These are phyloP conservation scores for Myotis yumanensis DNA, from an alignment of 2,113 vertebrate genomes.

Conservation along the genomic window DNA sequence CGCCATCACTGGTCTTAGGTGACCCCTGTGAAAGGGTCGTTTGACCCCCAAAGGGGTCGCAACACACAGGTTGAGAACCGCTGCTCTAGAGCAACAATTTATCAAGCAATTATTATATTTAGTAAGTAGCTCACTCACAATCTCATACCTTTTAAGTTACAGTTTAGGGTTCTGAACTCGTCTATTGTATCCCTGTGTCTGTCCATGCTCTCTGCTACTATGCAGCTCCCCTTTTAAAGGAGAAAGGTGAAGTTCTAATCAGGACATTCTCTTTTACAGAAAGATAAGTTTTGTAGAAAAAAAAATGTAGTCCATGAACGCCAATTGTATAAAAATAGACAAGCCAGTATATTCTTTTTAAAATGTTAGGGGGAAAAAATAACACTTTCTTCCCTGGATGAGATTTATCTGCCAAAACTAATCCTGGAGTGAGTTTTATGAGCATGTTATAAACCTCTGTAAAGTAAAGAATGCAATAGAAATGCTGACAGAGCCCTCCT, in stretches of 20 bases:
- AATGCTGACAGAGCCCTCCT: slow-evolving; percentile 55
- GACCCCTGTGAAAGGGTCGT: too few species aligned
- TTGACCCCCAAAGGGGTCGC: too few species aligned
- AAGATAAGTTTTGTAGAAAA: not conserved
- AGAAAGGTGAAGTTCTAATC: not conserved
- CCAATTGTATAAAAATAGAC: not conserved
- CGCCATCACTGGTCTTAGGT: too few species aligned
- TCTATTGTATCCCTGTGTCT: not conserved
- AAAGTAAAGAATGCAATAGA: slow-evolving; percentile 49
- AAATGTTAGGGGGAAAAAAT: not conserved
- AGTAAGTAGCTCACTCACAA: not conserved
- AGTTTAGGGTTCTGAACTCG: not conserved
- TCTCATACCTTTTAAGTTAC: not conserved
- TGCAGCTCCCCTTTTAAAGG: not conserved
- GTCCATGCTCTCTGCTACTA: not conserved
- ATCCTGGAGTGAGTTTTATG: slow-evolving; percentile 59
- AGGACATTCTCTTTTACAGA: not conserved
- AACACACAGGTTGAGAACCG: too few species aligned
- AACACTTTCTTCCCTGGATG: slow-evolving; percentile 31
- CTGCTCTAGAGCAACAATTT: not conserved
- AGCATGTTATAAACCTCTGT: slow-evolving; percentile 45
- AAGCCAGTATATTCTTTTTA: not conserved
- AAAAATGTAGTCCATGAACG: not conserved
- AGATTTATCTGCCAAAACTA: slow-evolving; percentile 62
- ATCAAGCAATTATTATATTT: not conserved